A percentile compares a stretch with the other conserved stretches of the same genome.
Evolutionary conservation across 2,113 vertebrate genomes (phyloP).

Genomic region (Odontophorus gujanensis): DNA sequence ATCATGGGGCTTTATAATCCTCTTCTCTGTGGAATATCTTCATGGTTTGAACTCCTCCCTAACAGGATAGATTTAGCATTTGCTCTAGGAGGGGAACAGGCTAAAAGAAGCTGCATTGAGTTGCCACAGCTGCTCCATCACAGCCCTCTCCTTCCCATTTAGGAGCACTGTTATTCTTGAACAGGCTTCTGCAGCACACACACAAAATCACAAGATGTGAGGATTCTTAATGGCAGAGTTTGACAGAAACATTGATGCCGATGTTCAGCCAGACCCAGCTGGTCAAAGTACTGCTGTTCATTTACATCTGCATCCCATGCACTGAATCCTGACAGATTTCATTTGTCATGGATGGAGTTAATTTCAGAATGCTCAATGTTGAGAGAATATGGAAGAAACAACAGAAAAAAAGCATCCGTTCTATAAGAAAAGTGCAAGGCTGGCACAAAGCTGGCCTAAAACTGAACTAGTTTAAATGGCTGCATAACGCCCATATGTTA

Average conservation of each 20-base stretch:
- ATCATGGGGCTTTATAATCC: conserved; percentile 9
- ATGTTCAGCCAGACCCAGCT: conserved; percentile 15
- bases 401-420: conserved; percentile 23
- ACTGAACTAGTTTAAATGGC: background rate
- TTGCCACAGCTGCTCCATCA: conserved; percentile 44
- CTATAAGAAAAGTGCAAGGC: conserved; percentile 12
- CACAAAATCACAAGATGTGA: conserved; percentile 15
- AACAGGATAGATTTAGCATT: conserved; percentile 11
- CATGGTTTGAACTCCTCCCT: background rate
- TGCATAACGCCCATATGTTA: background rate
- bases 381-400: conserved; percentile 23
- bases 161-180: background rate
- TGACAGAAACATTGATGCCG: conserved; percentile 21
- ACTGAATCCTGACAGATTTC: conserved; percentile 1
- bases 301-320: conserved; percentile 46
- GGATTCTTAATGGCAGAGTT: background rate
- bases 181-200: background rate
- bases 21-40: conserved; percentile 1
- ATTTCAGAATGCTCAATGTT: conserved; percentile 14
- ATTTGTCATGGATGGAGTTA: conserved; percentile 33
- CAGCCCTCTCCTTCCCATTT: background rate
- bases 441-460: conserved; percentile 39
- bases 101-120: conserved; percentile 15
- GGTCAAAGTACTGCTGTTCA: background rate
- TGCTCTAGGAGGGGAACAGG: background rate